Evolutionary conservation across 2,797 vertebrate species (phyloP), one percentile per base, ranked within the genome.

Genomic region (Neomorphus geoffroyi): DNA sequence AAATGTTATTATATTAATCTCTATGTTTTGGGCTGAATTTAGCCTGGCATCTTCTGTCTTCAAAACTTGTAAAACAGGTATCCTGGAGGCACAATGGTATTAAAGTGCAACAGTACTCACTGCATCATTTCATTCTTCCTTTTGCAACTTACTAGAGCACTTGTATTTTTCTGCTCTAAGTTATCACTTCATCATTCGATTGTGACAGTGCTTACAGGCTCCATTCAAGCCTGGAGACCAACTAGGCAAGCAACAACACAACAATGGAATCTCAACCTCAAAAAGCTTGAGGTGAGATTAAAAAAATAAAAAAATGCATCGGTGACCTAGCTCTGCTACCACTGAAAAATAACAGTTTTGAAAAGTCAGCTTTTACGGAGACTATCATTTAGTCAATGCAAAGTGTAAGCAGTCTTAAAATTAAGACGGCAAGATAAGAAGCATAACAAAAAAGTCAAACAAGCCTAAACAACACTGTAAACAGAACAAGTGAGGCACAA

Each of bases 1-100:
- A 96, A 96, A 75, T 71, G 77, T 93, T 95, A 30, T 64, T 94
- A 60, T 94, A 30, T 66, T 94, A 62, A 74, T 66, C 46, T 57
- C 50, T 48, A 5, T 19, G 81, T 46, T 82, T 62, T 72, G 46
- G 65, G 82, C 62, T 70, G 78, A 80, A 84, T 93, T 87, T 88
- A 90, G 72, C 56, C 54, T 92, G 58, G 61, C 83, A 92, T 94
- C 90, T 95, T 92, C 77, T 85, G 51, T 65, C 71, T 91, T 83
- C 35, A 81, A 65, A 90, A 94, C 22, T 48, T 91, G 71, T 77
- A 91, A 82, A 90, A 85, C 32, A 1, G 4, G 28, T 70, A 27
- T 66, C 65, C 81, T n/a, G 37, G 50, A 93, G 80, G 37, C 74
- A 91, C 80, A 61, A 79, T 48, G 50, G 78, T 67, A 71, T 67